Percentiles rank a stretch among this genome's conserved stretches.
phyloP scores from a whole-genome alignment of 2,113 vertebrate species.

The Ameiurus melas region DNA sequence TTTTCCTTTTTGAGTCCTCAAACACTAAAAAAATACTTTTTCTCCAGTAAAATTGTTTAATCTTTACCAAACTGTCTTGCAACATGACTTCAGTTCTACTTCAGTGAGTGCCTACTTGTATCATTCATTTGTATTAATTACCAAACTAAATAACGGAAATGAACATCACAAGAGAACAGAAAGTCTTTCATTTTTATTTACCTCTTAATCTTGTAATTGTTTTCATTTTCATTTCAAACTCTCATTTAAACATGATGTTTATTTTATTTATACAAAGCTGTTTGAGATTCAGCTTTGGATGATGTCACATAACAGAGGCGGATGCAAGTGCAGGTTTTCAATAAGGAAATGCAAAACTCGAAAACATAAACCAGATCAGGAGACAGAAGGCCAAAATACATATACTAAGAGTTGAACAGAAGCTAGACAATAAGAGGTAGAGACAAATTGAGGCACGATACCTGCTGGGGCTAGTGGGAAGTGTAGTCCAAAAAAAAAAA shows the following conservation, averaged over 20 bases:
- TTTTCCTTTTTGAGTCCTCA: neutral
- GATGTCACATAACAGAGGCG: neutral
- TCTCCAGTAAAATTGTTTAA: neutral
- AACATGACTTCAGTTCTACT: neutral
- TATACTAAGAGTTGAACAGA: no score
- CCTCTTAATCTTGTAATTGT: neutral
- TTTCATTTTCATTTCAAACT: neutral
- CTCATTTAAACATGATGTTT: neutral
- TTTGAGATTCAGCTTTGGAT: neutral
- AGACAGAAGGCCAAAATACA: no score
- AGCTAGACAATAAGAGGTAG: no score
- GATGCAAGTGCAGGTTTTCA: no score
- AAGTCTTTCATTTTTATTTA: neutral
- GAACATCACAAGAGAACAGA: slow-evolving; percentile 1
- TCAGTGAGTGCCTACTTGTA: neutral
- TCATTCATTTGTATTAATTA: slow-evolving; percentile 3
- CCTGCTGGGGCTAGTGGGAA: no score
- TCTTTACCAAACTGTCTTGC: neutral
- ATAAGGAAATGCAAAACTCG: no score
- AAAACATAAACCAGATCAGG: no score
- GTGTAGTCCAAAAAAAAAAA: no score
- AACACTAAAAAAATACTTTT: neutral
- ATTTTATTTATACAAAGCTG: neutral
- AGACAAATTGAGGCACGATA: no score
- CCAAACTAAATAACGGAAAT: neutral